These are phyloP conservation scores for Heliothis peltigera DNA, from an alignment of 2,888 invertebrate species.

Conservation along the genomic window DNA sequence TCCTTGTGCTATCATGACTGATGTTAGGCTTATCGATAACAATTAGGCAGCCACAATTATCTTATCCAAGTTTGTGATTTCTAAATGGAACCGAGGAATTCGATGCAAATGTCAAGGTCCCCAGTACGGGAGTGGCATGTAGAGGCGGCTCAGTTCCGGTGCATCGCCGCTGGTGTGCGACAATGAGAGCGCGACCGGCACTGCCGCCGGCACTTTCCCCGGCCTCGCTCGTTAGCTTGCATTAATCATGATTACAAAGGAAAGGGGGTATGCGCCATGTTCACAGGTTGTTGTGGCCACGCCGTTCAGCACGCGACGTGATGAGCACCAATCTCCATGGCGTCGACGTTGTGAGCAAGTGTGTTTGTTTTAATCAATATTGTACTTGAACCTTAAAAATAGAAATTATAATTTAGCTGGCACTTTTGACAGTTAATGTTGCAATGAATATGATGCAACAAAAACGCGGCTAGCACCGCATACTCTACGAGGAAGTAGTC, in stretches of 20 bases:
- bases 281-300: slow-evolving; percentile 55
- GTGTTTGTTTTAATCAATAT: slow-evolving; percentile 16
- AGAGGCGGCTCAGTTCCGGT: background rate
- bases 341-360: background rate
- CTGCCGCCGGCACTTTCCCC: slow-evolving; percentile 70
- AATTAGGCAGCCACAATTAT: slow-evolving; percentile 3
- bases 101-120: slow-evolving; percentile 58
- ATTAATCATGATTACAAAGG: slow-evolving; percentile 62
- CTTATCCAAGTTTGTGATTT: slow-evolving; percentile 11
- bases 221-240: slow-evolving; percentile 57
- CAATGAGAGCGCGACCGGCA: slow-evolving; percentile 74
- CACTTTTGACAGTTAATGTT: background rate
- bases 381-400: background rate
- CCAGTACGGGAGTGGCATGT: slow-evolving; percentile 42
- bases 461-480: background rate
- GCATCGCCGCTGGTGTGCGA: slow-evolving; percentile 19
- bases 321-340: background rate
- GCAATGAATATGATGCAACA: background rate
- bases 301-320: slow-evolving; percentile 33
- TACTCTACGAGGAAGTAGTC: slow-evolving; percentile 10
- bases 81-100: slow-evolving; percentile 17
- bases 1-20: slow-evolving; percentile 51
- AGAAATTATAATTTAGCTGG: too few relatives aligned
- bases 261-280: slow-evolving; percentile 48
- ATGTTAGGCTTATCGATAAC: slow-evolving; percentile 50